Evolutionary conservation across 2,113 vertebrate species (phyloP).

Genomic region (Pleuronectes platessa): DNA sequence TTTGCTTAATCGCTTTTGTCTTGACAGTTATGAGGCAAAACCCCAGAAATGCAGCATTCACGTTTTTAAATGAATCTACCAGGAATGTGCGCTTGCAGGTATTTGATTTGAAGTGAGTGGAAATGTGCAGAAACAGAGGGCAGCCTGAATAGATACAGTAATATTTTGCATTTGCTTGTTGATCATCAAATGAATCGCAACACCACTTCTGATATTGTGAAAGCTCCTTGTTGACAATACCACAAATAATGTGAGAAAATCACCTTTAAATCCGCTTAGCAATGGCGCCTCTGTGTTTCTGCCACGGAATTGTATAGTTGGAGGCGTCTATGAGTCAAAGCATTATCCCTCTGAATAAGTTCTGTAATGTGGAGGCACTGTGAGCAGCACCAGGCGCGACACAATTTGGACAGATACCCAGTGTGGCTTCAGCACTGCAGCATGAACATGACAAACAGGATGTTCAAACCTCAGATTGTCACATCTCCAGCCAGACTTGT

Average conservation of each 20-base stretch:
- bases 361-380: constrained; percentile 17
- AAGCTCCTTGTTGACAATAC: background rate
- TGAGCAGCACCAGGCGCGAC: constrained; percentile 25
- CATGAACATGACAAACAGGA: constrained; percentile 47
- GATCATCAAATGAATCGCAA: background rate
- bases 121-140: background rate
- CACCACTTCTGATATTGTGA: background rate
- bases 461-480: constrained; percentile 49
- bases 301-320: background rate
- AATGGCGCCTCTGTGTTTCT: background rate
- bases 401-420: constrained; percentile 38
- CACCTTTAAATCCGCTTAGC: background rate
- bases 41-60: background rate
- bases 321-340: constrained; percentile 2
- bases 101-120: background rate
- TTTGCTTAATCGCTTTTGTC: background rate
- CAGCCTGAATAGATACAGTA: too few species aligned
- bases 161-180: background rate
- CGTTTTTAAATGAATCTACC: background rate
- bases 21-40: background rate
- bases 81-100: background rate
- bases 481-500: constrained; percentile 58
- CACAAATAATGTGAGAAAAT: constrained; percentile 3
- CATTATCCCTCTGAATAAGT: constrained; percentile 24
- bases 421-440: constrained; percentile 27